Evolutionary conservation across 2,888 invertebrate genomes (phyloP), one percentile per base, ranked within the genome.

Genomic region (Euplexia lucipara): DNA sequence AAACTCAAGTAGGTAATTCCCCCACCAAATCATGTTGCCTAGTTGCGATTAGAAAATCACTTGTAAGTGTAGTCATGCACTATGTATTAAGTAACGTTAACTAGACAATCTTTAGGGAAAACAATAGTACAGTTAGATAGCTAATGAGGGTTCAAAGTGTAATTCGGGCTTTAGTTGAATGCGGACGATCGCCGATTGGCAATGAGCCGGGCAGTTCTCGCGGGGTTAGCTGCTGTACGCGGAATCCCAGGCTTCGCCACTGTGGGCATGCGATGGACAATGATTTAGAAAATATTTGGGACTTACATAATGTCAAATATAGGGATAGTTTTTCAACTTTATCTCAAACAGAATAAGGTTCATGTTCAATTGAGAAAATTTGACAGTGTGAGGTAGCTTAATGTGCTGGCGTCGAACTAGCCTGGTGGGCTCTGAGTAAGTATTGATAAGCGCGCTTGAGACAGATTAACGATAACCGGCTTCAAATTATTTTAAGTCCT

Each of bases 141-240:
- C 73, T 74, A 74, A 78, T 74, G 73, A 74, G 68, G 67, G 56
- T 60, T 71, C 66, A 57, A 60, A 58, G 51, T 42, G 62, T 64
- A 68, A 68, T 73, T 78, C 65, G 64, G 49, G 52, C 56, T 53
- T 70, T 67, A 48, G 63, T 58, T 49, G 53, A 68, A 69, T 61
- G 45, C 62, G 76, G 41, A 66, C 62, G 64, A 68, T 61, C 34
- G 71, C 20, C 59, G 80, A 75, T 79, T 76, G 77, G 71, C 77
- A 76, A 78, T 79, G 80, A 78, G 80, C 54, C 57, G 57, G 65
- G 26, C 32, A 8, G 65, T 63, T 76, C 80, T 79, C 80, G 56
- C 52, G 78, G 65, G 78, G 65, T 34, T 66, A 30, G 16, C 1
- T 12, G 53, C 10, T 34, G 30, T 41, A 34, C 41, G 47, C 22